phyloP scores from a whole-genome alignment of 2,888 invertebrate species.

The Parnassius glacialis region DNA sequence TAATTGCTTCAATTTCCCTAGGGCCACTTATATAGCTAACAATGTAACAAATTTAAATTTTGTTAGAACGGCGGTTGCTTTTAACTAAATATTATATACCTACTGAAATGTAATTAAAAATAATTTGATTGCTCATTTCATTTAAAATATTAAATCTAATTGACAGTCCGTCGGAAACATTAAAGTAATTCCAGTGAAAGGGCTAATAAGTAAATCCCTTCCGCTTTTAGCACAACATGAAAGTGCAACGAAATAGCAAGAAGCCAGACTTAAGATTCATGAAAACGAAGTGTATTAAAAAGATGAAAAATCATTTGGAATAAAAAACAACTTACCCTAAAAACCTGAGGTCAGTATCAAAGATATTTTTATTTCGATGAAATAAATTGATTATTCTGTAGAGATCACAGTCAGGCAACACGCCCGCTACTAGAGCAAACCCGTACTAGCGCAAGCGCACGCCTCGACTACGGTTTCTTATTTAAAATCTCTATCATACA shows the following conservation, averaged over 20 bases:
- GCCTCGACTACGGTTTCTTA: constrained; percentile 7
- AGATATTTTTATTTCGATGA: constrained; percentile 19
- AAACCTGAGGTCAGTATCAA: neutral
- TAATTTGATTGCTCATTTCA: no score
- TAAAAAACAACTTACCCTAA: constrained; percentile 13
- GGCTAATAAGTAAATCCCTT: constrained; percentile 19
- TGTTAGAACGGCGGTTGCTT: no score
- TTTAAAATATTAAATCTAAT: neutral
- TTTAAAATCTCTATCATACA: constrained; percentile 10
- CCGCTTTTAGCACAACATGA: constrained; percentile 21
- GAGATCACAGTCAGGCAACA: constrained; percentile 34
- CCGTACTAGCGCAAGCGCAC: constrained; percentile 36
- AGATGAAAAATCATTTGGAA: neutral
- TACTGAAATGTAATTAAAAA: no score
- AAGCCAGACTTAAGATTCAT: neutral
- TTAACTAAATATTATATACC: no score
- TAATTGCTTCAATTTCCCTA: no score
- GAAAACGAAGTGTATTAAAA: neutral
- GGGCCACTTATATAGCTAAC: no score
- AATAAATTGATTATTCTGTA: constrained; percentile 13
- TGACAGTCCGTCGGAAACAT: neutral
- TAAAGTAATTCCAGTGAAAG: constrained; percentile 22
- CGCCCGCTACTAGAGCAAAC: constrained; percentile 41
- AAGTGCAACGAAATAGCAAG: constrained; percentile 17
- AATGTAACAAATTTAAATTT: no score